Evolutionary conservation across 92 coral and sea anemone species (phyloP).

Genomic region (Umimayanthus kanabou): DNA sequence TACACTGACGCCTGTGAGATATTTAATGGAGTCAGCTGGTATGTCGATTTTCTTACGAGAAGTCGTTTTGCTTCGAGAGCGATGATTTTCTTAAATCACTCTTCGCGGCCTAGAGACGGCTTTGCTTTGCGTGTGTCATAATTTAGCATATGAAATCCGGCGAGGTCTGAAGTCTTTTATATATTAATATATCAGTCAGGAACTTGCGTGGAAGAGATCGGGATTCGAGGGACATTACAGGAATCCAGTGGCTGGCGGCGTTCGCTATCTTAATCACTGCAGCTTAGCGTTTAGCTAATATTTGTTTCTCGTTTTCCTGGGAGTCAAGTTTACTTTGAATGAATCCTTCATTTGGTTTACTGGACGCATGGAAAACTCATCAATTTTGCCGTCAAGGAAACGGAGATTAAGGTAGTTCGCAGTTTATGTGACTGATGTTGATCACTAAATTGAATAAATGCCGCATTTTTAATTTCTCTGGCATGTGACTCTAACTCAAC

Average conservation of each 20-base stretch:
- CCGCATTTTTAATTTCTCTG: conserved; percentile 42
- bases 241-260: conserved; percentile 23
- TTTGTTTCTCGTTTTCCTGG: conserved; percentile 30
- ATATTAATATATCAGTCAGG: conserved; percentile 3
- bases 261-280: conserved; percentile 12
- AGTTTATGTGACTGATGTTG: conserved; percentile 14
- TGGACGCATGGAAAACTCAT: conserved; percentile 33
- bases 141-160: background rate
- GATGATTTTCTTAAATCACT: background rate
- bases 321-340: conserved; percentile 7
- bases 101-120: background rate
- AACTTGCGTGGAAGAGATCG: background rate
- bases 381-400: conserved; percentile 37
- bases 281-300: background rate
- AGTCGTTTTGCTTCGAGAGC: background rate
- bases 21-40: conserved; percentile 6
- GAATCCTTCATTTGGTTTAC: conserved; percentile 14
- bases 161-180: background rate
- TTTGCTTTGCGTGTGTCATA: conserved; percentile 8
- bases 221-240: background rate
- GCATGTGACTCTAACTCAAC: conserved; percentile 23
- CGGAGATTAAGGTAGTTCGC: conserved; percentile 20
- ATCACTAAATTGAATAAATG: conserved; percentile 34
- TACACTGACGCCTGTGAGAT: background rate
- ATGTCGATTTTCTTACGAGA: conserved; percentile 1